Evolutionary conservation across 1,140 invertebrate species (phyloP), one percentile per base, ranked within the genome.

Genomic region (Bombyx mandarina): DNA sequence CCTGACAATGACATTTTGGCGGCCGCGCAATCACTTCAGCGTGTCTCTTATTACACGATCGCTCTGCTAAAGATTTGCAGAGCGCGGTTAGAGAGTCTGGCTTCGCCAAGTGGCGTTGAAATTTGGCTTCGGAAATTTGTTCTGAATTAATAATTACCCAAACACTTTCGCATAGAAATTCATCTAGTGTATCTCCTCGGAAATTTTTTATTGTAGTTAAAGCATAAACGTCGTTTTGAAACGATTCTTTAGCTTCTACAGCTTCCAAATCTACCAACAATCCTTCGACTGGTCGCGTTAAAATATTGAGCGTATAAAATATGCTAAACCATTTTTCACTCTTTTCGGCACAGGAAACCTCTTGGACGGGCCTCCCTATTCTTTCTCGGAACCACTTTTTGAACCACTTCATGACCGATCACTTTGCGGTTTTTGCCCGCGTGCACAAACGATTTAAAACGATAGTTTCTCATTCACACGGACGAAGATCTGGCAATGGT

Each of bases 381-480:
- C 71, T 88, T 89, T 67, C 86, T 80, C 48, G 82, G 83, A 83
- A 91, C 89, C 86, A 90, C 83, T 78, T 91, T 91, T 73, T 91
- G 89, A 90, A 90, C 90, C 89, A 91, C 71, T 80, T 90, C 90
- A 90, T 91, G 89, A 63, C 87, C 77, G 60, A 90, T 90, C 57
- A 75, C 81, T 70, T 73, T 83, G 81, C 89, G 89, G 89, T 91
- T 90, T 70, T 86, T 88, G 61, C 89, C 90, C 88, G 90, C 89
- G 80, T 89, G 85, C 59, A 91, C 82, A 73, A 91, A 91, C 73
- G 89, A 89, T 65, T 88, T 89, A 73, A 91, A 91, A 66, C 88
- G 83, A 77, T 88, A 82, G 78, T 90, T 90, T 91, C 89, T 90
- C 89, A 90, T 90, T 88, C 89, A 89, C 86, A 90, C 82, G 56